These are phyloP conservation scores for Pristionchus fissidentatus DNA, from an alignment of 2,888 invertebrate species.

Conservation along the genomic window DNA sequence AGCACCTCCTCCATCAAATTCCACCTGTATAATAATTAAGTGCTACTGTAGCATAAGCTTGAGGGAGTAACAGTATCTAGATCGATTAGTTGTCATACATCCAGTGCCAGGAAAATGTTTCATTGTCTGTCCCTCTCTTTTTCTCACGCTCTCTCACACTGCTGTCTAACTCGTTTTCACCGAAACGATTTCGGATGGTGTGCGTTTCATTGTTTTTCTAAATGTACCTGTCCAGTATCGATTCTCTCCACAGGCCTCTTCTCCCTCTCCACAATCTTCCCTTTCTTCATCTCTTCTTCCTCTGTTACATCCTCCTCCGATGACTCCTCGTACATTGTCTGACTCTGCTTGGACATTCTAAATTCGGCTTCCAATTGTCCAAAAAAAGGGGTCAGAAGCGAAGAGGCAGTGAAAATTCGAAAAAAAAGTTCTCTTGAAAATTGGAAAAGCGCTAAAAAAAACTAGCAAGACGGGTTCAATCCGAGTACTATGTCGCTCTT, in stretches of 20 bases:
- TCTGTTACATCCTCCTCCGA: conserved; percentile 5
- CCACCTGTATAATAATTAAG: too few relatives aligned
- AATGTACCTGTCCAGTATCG: neutral
- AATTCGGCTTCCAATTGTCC: neutral
- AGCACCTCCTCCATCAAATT: too few relatives aligned
- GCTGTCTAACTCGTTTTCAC: neutral
- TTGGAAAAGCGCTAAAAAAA: too few relatives aligned
- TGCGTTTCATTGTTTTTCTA: neutral
- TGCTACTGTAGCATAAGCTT: too few relatives aligned
- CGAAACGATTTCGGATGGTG: neutral
- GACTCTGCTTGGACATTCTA: neutral
- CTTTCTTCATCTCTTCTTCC: neutral
- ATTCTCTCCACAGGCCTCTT: neutral
- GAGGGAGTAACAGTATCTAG: too few relatives aligned
- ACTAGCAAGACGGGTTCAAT: too few relatives aligned
- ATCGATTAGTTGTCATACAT: neutral
- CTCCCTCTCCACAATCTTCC: neutral
- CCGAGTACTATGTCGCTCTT: too few relatives aligned
- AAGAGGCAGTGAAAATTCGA: neutral
- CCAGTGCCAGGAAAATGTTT: neutral
- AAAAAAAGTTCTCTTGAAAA: too few relatives aligned
- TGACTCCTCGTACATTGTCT: conserved; percentile 37
- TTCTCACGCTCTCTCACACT: neutral
- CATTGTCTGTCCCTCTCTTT: neutral
- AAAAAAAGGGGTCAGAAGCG: neutral